Percentiles rank a stretch among this genome's conserved stretches.
Evolutionary conservation across 2,888 invertebrate species (phyloP).

Genomic region (Phorcus lineatus): DNA sequence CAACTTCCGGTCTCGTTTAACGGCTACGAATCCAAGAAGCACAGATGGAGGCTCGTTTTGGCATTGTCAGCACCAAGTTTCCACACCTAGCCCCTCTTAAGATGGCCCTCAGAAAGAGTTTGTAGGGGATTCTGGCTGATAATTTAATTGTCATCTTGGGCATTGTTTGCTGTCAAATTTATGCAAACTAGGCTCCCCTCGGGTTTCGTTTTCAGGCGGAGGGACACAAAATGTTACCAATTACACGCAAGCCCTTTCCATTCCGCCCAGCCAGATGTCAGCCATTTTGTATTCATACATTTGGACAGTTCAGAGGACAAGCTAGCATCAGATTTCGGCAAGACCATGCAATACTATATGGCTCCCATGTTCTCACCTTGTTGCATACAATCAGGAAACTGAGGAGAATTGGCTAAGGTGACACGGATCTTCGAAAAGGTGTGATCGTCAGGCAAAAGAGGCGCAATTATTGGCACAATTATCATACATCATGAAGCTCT

Average conservation of each 20-base stretch:
- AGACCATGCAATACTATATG: background rate
- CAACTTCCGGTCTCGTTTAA: background rate
- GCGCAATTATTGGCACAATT: background rate
- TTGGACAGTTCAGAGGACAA: background rate
- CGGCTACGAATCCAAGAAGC: background rate
- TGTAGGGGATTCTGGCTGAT: constrained; percentile 36
- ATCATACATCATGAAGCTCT: background rate
- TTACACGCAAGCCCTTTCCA: constrained; percentile 30
- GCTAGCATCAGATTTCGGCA: background rate
- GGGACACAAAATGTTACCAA: constrained; percentile 35
- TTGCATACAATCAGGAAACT: too few relatives aligned
- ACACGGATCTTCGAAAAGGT: background rate
- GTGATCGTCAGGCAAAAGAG: background rate
- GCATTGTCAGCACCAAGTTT: background rate
- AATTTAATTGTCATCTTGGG: constrained; percentile 38
- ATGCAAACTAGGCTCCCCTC: constrained; percentile 33
- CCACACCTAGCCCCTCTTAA: background rate
- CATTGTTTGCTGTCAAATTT: constrained; percentile 39
- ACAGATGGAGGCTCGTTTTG: background rate
- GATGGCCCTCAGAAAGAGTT: background rate
- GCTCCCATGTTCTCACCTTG: too few relatives aligned
- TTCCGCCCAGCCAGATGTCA: constrained; percentile 38
- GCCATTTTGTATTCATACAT: constrained; percentile 14
- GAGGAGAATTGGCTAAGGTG: too few relatives aligned
- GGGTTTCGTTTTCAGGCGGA: constrained; percentile 10